A percentile compares a stretch with the other conserved stretches of the same genome.
Evolutionary conservation across 1,140 invertebrate species (phyloP).

Genomic region (Neotoxoptera formosana): DNA sequence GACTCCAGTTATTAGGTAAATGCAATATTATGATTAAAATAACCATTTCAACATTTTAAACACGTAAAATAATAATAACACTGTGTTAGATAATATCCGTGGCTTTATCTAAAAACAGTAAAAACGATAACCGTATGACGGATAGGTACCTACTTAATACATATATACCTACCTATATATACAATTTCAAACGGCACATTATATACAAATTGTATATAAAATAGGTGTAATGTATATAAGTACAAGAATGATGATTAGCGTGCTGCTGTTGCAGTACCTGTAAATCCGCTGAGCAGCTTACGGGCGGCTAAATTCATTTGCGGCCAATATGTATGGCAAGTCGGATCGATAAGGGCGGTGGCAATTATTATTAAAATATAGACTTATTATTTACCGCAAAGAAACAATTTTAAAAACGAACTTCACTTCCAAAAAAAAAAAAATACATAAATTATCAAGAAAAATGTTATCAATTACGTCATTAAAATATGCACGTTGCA

Average conservation of each 20-base stretch:
- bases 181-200: background rate
- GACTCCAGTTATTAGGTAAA: background rate
- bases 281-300: background rate
- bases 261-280: background rate
- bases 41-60: background rate
- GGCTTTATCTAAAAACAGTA: background rate
- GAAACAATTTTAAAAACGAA: conserved; percentile 16
- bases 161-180: too few relatives aligned
- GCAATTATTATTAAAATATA: conserved; percentile 17
- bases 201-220: background rate
- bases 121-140: background rate
- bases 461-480: conserved; percentile 38
- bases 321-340: background rate
- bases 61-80: background rate
- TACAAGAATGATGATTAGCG: background rate
- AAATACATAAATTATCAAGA: background rate
- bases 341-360: background rate
- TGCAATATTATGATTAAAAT: background rate
- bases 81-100: background rate
- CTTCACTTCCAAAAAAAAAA: conserved; percentile 26
- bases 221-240: background rate
- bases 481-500: conserved; percentile 42
- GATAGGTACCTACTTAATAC: background rate
- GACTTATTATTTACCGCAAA: background rate
- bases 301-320: background rate